Base-by-base conservation (phyloP, 2,797 vertebrate species). In the Leuciscus waleckii region DNA sequence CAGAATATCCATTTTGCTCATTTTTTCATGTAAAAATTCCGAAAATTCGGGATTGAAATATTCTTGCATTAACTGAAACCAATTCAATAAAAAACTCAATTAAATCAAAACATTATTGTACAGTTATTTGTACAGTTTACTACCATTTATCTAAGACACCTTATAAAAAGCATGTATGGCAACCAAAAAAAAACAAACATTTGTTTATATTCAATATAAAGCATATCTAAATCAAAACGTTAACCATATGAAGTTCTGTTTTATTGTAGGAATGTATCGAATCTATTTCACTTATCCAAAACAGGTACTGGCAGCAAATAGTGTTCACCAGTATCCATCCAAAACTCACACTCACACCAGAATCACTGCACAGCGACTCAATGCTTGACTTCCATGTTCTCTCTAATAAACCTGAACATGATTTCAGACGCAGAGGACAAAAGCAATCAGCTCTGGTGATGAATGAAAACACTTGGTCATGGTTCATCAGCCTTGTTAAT, bases 401-500 rank as follows among this genome's bases (percentile, higher is more conserved):
- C 29, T 49, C 68, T 68, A 67, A 79, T 79, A 68, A 68, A 51
- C 61, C 70, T 11, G 19, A 41, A 17, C 41, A 32, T 54, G 73
- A 51, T 73, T 69, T 35, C 21, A 35, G n/a, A 63, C 8, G 51
- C 51, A 63, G 43, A 68, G 37, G 19, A 69, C 41, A 79, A 61
- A 77, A 61, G 49, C 85, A 82, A 56, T 79, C 83, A 80, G 39
- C 56, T 51, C 69, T 56, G 84, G 13, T 61, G 56, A 81, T 32
- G 79, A 83, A 82, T 71, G 76, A 79, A 81, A 82, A 82, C 74
- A 43, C 77, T 77, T 41, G 0, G n/a, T 82, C 76, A 70, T 61
- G 61, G 56, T 78, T 84, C 67, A 65, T 84, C 68, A 84, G 84
- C 78, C 81, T 76, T 41, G 35, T 84, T 86, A 73, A 74, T 82